A percentile compares a stretch with the other conserved stretches of the same genome.
These are phyloP conservation scores for Capromys pilorides DNA, from an alignment of 2,797 vertebrate species.

Conservation along the genomic window DNA sequence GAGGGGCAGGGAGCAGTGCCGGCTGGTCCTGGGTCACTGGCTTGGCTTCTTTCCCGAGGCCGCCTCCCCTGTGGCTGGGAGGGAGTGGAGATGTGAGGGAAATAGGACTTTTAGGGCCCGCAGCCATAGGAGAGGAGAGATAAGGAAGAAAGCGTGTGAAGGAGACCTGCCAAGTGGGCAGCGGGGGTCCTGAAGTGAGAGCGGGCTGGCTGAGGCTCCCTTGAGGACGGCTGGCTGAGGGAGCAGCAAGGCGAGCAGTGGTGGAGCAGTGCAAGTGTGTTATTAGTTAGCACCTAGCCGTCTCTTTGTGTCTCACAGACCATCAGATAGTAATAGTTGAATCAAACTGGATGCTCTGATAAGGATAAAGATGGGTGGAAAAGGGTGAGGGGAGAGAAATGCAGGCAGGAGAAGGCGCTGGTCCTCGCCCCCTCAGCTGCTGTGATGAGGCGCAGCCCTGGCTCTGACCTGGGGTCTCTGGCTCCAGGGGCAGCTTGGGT, in stretches of 20 bases:
- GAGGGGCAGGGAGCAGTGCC: not conserved
- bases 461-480: not conserved
- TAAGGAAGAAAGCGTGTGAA: not conserved
- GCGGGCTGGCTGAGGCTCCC: not conserved
- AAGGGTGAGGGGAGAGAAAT: not conserved
- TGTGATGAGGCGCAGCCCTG: not conserved
- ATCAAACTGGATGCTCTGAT: not conserved
- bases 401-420: not conserved
- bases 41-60: slow-evolving; percentile 1
- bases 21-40: slow-evolving; percentile 43
- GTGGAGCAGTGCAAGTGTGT: not conserved
- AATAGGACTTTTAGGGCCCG: not conserved
- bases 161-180: not conserved
- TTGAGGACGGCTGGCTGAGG: not conserved
- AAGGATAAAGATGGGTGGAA: not conserved
- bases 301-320: slow-evolving; percentile 56
- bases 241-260: not conserved
- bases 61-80: not conserved
- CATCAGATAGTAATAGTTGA: slow-evolving; percentile 41
- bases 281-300: slow-evolving; percentile 66
- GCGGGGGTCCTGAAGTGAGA: not conserved
- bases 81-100: not conserved
- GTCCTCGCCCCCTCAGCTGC: not conserved
- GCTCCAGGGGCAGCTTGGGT: not conserved
- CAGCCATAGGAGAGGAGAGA: not conserved